These are phyloP conservation scores for Cataglyphis altisquamis DNA, from an alignment of 2,888 invertebrate genomes.

Conservation along the genomic window DNA sequence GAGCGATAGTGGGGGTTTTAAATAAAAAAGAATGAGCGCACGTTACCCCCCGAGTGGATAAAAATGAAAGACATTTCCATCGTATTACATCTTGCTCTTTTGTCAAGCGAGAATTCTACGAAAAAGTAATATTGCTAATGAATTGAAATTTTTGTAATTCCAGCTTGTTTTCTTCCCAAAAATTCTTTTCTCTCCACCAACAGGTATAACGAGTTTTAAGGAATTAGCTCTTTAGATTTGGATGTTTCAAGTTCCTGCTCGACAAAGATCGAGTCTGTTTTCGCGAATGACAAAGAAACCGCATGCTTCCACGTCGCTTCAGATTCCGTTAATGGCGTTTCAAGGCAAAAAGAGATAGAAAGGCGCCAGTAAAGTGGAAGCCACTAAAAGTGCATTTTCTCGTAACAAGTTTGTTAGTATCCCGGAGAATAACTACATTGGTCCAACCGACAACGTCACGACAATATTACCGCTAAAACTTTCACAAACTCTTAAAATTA, in stretches of 20 bases:
- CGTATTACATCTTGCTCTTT: constrained; percentile 19
- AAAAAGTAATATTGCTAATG: not conserved
- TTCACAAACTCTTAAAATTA: not conserved
- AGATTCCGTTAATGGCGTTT: constrained; percentile 34
- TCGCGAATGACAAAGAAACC: constrained; percentile 32
- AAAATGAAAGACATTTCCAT: constrained; percentile 3
- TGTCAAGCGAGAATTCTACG: constrained; percentile 14
- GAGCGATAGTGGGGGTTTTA: not conserved
- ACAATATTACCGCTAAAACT: constrained; percentile 16
- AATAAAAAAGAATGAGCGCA: constrained; percentile 18
- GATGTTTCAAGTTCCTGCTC: constrained; percentile 10
- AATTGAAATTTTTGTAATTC: not conserved
- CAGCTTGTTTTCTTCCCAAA: not conserved
- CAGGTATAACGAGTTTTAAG: constrained; percentile 9
- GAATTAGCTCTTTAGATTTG: constrained; percentile 25
- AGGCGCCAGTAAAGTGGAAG: constrained; percentile 33
- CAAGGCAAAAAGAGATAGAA: constrained; percentile 42
- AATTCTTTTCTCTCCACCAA: not conserved
- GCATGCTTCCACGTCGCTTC: constrained; percentile 23
- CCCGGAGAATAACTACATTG: not conserved
- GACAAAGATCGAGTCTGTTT: constrained; percentile 22
- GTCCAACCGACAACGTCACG: not conserved
- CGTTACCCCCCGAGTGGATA: not conserved
- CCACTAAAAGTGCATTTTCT: constrained; percentile 50
- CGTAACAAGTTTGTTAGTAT: constrained; percentile 45